A percentile compares a stretch with the other conserved stretches of the same genome.
These are phyloP conservation scores for Heliconius erato DNA, from an alignment of 2,888 invertebrate genomes.

Conservation along the genomic window DNA sequence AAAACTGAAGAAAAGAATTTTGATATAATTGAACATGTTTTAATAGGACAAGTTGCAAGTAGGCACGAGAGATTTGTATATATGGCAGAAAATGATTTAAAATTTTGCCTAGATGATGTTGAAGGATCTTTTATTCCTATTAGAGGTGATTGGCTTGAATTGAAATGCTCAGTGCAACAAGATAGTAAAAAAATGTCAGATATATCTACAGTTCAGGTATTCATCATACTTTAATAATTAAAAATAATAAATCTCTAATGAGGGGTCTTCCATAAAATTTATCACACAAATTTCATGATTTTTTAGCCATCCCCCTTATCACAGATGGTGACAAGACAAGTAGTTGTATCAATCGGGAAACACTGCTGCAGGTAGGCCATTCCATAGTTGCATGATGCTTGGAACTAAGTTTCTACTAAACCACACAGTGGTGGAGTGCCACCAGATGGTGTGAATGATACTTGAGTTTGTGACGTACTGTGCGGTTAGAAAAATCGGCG, in stretches of 20 bases:
- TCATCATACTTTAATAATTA: not conserved
- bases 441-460: too few species aligned
- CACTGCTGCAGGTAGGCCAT: too few species aligned
- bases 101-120: slow-evolving; percentile 87
- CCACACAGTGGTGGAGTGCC: too few species aligned
- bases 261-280: not conserved
- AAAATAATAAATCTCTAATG: not conserved
- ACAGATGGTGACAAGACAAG: too few species aligned
- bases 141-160: slow-evolving; percentile 89
- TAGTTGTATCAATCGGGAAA: too few species aligned
- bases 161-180: slow-evolving; percentile 87
- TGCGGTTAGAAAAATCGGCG: too few species aligned
- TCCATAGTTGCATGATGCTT: too few species aligned
- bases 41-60: slow-evolving; percentile 70
- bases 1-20: slow-evolving; percentile 66
- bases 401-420: too few species aligned
- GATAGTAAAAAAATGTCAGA: slow-evolving; percentile 84
- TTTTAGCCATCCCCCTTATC: not conserved
- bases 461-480: too few species aligned
- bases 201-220: slow-evolving; percentile 75
- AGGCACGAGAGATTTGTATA: slow-evolving; percentile 70
- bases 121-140: slow-evolving; percentile 88
- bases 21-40: slow-evolving; percentile 69
- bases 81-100: slow-evolving; percentile 85
- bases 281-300: not conserved